Base-by-base conservation (phyloP, 2,888 invertebrate genomes). In the Laothoe populi region DNA sequence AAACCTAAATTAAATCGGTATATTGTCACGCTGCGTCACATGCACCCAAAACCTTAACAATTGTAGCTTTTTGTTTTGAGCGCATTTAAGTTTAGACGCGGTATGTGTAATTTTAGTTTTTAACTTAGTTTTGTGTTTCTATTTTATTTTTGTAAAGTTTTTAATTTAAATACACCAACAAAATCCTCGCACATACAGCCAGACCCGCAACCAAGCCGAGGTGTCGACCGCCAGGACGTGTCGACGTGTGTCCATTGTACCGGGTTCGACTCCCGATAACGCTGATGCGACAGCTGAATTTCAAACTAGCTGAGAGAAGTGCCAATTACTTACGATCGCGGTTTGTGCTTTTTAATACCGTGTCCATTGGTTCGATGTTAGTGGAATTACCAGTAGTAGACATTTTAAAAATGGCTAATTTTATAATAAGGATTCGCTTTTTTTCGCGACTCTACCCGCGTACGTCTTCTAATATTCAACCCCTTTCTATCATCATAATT, bases 241-340 rank as follows among this genome's bases (percentile, higher is more conserved):
- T 72, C 78, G 81, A 82, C 79, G 74, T 69, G 70, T 75, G 86
- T 84, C 87, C 84, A 83, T 84, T 86, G 84, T 82, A 61, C 57
- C 70, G 71, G 76, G 81, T 83, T 79, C 77, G 81, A 79, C 72
- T 71, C 79, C 72, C 59, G 72, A 72, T 77, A 76, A 67, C 71
- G 67, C 59, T 79, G 79, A 76, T 69, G 75, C 67, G 81, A 80
- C 82, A 79, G 72, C 76, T 82, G 83, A 83, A 81, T 83, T 82
- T 82, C 71, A 78, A 77, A 75, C 74, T 68, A 66, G 65, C 60
- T 57, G 69, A 65, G 62, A 68, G 70, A 69, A 72, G 75, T 80
- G 79, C 77, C 79, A 79, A 81, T 81, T 81, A 79, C 73, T 68
- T 72, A 68, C 65, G 31, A 38, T 23, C 35, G 60, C 58, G 57